Conservation (phyloP, 2,888 invertebrate species). For the Drosophila dives region DNA sequence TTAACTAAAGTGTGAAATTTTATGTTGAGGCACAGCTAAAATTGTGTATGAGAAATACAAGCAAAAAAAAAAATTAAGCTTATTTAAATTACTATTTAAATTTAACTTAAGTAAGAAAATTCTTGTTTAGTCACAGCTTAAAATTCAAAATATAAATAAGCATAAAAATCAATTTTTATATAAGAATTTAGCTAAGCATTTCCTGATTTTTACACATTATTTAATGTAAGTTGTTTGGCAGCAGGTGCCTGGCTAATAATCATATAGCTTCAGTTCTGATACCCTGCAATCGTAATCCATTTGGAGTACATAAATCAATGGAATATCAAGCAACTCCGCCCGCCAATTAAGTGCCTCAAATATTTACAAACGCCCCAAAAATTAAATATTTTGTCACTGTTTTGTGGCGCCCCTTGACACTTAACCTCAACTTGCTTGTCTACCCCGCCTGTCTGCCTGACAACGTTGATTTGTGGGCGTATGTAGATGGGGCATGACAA, state of each 20-base stretch:
- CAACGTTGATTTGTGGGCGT: slow-evolving; percentile 61
- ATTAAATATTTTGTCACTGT: slow-evolving; percentile 80
- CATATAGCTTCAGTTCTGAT: too few relatives aligned
- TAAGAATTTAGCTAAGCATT: background rate
- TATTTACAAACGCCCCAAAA: slow-evolving; percentile 76
- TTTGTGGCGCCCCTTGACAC: slow-evolving; percentile 75
- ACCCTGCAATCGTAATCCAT: background rate
- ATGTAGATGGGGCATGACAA: slow-evolving; percentile 5
- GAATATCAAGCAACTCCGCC: slow-evolving; percentile 23
- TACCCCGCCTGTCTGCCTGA: slow-evolving; percentile 25
- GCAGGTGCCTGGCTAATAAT: background rate
- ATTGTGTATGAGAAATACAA: too few relatives aligned
- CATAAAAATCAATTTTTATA: background rate
- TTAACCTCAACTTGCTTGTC: slow-evolving; percentile 60
- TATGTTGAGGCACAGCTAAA: background rate
- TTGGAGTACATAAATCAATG: slow-evolving; percentile 52
- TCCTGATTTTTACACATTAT: background rate
- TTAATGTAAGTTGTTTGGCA: background rate
- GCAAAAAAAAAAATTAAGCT: too few relatives aligned
- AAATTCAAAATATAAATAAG: background rate
- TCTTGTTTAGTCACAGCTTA: background rate
- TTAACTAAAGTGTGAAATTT: background rate
- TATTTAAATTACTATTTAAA: background rate
- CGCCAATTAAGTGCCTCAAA: slow-evolving; percentile 78
- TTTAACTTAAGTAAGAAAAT: background rate